Evolutionary conservation across 2,113 vertebrate genomes (phyloP), one percentile per base, ranked within the genome.

Genomic region (Colius striatus): DNA sequence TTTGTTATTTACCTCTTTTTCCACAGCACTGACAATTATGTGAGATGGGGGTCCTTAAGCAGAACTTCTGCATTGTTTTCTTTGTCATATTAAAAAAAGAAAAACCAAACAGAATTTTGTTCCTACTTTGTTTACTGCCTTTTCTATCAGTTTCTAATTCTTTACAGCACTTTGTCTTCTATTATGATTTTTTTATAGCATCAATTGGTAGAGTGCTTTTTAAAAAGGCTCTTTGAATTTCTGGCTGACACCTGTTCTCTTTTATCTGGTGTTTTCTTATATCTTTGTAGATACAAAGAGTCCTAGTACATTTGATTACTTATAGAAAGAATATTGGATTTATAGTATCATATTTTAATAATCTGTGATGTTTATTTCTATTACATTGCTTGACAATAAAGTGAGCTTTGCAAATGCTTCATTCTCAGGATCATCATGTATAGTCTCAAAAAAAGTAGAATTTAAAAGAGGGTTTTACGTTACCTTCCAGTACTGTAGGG

Each of bases 171-270:
- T 76, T 78, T 89, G 79, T 67, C 34, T 93, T 5, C 36, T 71
- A 6, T 85, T 80, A 61, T 25, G 32, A 45, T 83, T 60, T 73
- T 60, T 73, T 75, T 73, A 55, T 60, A 53, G 23, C 22, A 4
- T 14, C 67, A 89, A 81, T 87, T 87, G 25, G 23, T 80, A 51
- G 34, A 83, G 11, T 34, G 4, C 23, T 87, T 72, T 91, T 76
- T 80, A 45, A 82, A 88, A 89, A 74, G 32, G 26, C 6, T 19
- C n/a, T 88, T 88, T 95, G 72, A 83, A 95, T 60, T 86, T 91
- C 43, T 47, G 38, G 7, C 76, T 94, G 84, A 63, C 63, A 80
- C 36, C 63, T 95, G 47, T 86, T 94, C 93, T 95, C 54, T 78
- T 95, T 91, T 88, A 48, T 90, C 30, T 81, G 25, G 7, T 77